These are phyloP conservation scores for Cepaea nemoralis DNA, from an alignment of 1,140 invertebrate genomes.

Conservation along the genomic window DNA sequence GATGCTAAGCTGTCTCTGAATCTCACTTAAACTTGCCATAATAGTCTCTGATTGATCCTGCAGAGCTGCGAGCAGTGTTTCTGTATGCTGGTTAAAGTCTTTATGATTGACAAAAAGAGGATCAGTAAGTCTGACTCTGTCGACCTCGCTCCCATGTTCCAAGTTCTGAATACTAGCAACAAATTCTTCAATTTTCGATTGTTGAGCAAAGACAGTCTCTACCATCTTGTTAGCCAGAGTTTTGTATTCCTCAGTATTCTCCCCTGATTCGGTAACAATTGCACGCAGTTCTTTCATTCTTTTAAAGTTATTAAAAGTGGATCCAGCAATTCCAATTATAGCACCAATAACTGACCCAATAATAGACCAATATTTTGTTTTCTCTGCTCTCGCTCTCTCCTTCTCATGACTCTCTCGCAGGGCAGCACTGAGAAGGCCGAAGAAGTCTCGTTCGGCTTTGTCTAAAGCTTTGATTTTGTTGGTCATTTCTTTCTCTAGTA, in stretches of 20 bases:
- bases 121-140: slow-evolving; percentile 25
- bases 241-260: slow-evolving; percentile 52
- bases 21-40: slow-evolving; percentile 47
- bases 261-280: slow-evolving; percentile 74
- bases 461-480: slow-evolving; percentile 70
- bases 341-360: slow-evolving; percentile 81
- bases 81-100: slow-evolving; percentile 48
- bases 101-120: slow-evolving; percentile 11
- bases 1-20: slow-evolving; percentile 49
- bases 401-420: slow-evolving; percentile 82
- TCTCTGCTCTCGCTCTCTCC: slow-evolving; percentile 81
- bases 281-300: slow-evolving; percentile 79
- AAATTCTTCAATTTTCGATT: slow-evolving; percentile 57
- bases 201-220: slow-evolving; percentile 54
- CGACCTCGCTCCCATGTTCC: not conserved
- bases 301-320: slow-evolving; percentile 78
- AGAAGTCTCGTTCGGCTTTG: slow-evolving; percentile 78
- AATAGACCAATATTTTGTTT: slow-evolving; percentile 85
- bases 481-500: slow-evolving; percentile 67
- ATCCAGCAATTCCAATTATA: slow-evolving; percentile 78
- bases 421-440: slow-evolving; percentile 78
- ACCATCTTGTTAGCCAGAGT: slow-evolving; percentile 49
- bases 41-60: slow-evolving; percentile 53
- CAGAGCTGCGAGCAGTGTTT: slow-evolving; percentile 54
- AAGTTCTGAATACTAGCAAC: slow-evolving; percentile 39